Base-by-base conservation (phyloP, 2,797 vertebrate species). In the Pseudomugil tenellus region DNA sequence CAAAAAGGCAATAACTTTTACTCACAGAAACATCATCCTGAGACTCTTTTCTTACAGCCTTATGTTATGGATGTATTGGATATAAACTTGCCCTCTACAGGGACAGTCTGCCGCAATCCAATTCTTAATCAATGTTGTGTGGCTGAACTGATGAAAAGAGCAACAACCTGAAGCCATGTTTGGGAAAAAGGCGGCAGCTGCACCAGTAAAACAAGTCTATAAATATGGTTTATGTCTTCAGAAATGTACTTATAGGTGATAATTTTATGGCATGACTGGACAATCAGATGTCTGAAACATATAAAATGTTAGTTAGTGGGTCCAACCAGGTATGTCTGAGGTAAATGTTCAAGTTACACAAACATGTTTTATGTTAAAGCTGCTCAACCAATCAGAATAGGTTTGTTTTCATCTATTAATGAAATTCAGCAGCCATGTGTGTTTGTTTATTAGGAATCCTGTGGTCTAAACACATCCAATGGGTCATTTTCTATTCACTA, bases 81-180 rank as follows among this genome's bases (percentile, higher is more conserved):
- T 28, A 28, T 67, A 35, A 57, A 68, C 34, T 32, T 29, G 3
- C 41, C 14, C 4, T 58, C 10, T 49, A n/a, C n/a, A n/a, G n/a
- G n/a, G n/a, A n/a, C n/a, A n/a, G n/a, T n/a, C n/a, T n/a, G n/a
- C n/a, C 6, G 58, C 17, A 25, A 43, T 48, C 29, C 52, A 19
- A 1, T 0, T 55, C 49, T 16, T 63, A n/a, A 34, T 72, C 67
- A 31, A 26, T 41, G 56, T 72, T 70, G 39, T 70, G 64, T 70
- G 70, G 76, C 80, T 77, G 66, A 48, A 61, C 31, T 57, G 56
- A 84, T 76, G 37, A 55, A 54, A 58, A 43, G 62, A 32, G 32
- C 19, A 53, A 51, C 48, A 61, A 41, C 61, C n/a, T 56, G 39
- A 34, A 48, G 57, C 23, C 17, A 25, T 54, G n/a, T 14, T 11